Base-by-base conservation (phyloP, 1,140 invertebrate species). In the Notospermus geniculatus region DNA sequence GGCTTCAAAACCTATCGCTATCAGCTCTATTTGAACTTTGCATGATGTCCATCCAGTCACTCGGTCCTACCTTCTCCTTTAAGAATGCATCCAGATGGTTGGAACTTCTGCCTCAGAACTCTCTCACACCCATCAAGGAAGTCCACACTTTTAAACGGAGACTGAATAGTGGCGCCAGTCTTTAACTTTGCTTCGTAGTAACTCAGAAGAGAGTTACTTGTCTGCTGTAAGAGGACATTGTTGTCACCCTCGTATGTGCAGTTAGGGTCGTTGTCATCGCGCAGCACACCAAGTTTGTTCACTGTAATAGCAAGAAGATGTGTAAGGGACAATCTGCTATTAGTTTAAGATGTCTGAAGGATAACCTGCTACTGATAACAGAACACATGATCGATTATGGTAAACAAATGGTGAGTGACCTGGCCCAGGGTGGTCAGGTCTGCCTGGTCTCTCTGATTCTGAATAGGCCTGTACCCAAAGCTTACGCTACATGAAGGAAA, bases 161-260 rank as follows among this genome's bases (percentile, higher is more conserved):
- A 85, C n/a, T 62, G 36, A 1, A 79, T 66, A 17, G n/a, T 50
- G 9, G 5, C 50, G 27, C n/a, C 52, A 22, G 2, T 23, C 52
- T 56, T 17, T 45, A 29, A 9, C 54, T 58, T 56, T 13, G 54
- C 56, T 17, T 76, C 69, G 9, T 73, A 32, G 9, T 73, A 56
- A 11, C 65, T 61, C 13, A 81, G 56, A 0, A 81, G 64, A 54
- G 77, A 80, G 79, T 97, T 97, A 75, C 90, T 92, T 0, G 93
- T 88, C 84, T 98, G 95, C 76, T 97, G 95, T 11, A 93, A 86
- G 5, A 98, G 83, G 43, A 98, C 92, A 80, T 95, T 95, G 81
- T 95, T 96, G 79, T 98, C 95, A 4, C 95, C 95, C 83, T 98
- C 95, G 72, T 96, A 97, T 0, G 94, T 97, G 66, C 89, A 90